Conservation (phyloP, 1,140 invertebrate genomes). For the Centruroides sculpturatus region DNA sequence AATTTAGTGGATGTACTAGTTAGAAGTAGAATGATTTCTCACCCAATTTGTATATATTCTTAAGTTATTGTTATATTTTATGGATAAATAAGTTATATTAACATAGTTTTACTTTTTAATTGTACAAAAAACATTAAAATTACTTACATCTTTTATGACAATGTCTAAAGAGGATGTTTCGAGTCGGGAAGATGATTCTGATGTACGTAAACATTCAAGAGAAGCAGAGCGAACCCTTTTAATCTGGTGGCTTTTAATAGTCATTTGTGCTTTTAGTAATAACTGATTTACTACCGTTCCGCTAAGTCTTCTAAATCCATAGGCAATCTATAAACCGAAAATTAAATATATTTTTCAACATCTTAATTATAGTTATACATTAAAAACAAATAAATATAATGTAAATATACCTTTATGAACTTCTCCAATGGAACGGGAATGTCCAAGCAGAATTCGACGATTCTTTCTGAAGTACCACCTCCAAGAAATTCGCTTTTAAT, state of each 20-base stretch:
- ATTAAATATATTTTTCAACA: not conserved
- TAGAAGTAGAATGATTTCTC: no score
- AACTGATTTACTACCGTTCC: slow-evolving; percentile 81
- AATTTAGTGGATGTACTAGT: no score
- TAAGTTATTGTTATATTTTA: no score
- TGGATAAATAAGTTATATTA: no score
- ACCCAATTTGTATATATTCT: no score
- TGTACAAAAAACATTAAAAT: no score
- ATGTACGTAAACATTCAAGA: slow-evolving; percentile 72
- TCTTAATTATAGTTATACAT: not conserved
- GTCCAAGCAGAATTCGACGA: slow-evolving; percentile 71
- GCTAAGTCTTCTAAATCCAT: slow-evolving; percentile 77
- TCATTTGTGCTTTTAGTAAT: slow-evolving; percentile 82
- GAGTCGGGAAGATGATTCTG: slow-evolving; percentile 43
- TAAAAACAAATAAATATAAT: not conserved
- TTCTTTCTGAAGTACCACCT: slow-evolving; percentile 53
- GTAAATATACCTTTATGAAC: slow-evolving; percentile 44
- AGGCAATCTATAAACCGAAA: slow-evolving; percentile 43
- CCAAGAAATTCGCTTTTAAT: not conserved
- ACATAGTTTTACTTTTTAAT: no score
- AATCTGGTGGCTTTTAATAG: slow-evolving; percentile 50
- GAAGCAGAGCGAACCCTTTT: slow-evolving; percentile 59
- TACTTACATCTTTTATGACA: slow-evolving; percentile 4
- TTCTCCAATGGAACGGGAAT: slow-evolving; percentile 76
- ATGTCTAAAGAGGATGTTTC: slow-evolving; percentile 1